Percentiles rank a stretch among this genome's conserved stretches.
These are phyloP conservation scores for Zosterops lateralis DNA, from an alignment of 2,113 vertebrate genomes.

Conservation along the genomic window DNA sequence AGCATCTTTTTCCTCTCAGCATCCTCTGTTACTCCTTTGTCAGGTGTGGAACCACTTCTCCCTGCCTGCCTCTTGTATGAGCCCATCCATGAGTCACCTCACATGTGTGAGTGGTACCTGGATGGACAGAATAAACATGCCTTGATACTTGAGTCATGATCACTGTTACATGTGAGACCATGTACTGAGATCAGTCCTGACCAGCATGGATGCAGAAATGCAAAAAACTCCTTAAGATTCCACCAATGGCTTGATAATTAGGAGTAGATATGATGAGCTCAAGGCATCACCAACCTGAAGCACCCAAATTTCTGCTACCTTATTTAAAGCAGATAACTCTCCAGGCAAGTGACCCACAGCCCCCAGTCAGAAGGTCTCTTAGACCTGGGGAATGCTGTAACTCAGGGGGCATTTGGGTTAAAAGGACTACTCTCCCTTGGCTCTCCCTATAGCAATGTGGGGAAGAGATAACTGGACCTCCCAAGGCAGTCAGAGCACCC, in stretches of 20 bases:
- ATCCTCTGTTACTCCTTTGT: background rate
- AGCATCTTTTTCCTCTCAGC: background rate
- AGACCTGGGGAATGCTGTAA: background rate
- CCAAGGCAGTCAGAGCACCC: background rate
- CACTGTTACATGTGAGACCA: background rate
- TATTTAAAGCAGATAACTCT: background rate
- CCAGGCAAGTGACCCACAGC: background rate
- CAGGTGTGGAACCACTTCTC: background rate
- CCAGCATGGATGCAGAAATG: background rate
- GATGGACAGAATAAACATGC: background rate
- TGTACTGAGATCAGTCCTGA: background rate
- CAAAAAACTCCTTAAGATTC: background rate
- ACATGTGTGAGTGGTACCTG: fast-evolving
- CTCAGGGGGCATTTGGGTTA: background rate
- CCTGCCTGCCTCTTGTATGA: fast-evolving
- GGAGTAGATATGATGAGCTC: background rate
- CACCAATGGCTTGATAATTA: background rate
- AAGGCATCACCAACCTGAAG: background rate
- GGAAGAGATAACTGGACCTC: background rate
- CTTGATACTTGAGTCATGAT: background rate
- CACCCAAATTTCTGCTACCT: background rate
- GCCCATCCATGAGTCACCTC: background rate
- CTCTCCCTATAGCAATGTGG: background rate
- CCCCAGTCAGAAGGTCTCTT: background rate
- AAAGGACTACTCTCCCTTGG: background rate